Percentiles rank a stretch among this genome's conserved stretches.
Conservation (phyloP, 2,888 invertebrate species). For the Phaedon cochleariae region DNA sequence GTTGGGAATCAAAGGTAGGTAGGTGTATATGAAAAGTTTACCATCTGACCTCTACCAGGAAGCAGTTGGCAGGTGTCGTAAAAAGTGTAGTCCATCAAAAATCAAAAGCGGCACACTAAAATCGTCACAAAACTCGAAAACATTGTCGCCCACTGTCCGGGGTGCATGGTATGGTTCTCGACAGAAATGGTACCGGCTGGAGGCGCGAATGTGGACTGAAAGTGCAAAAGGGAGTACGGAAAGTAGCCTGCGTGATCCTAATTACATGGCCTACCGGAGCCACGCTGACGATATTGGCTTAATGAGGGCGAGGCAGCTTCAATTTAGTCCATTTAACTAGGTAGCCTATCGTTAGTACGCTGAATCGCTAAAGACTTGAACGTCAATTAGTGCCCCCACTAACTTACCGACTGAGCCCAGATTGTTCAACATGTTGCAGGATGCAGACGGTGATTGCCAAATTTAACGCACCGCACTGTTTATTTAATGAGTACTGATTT, state of each 20-base stretch:
- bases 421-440: slow-evolving; percentile 60
- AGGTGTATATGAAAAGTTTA: background rate
- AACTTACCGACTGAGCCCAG: slow-evolving; percentile 62
- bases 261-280: slow-evolving; percentile 62
- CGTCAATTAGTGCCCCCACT: slow-evolving; percentile 62
- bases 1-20: no score
- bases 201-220: slow-evolving; percentile 48
- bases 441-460: slow-evolving; percentile 30
- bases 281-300: slow-evolving; percentile 60
- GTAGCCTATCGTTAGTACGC: slow-evolving; percentile 63
- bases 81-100: no score
- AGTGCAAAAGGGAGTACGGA: slow-evolving; percentile 50
- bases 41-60: background rate
- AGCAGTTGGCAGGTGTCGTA: no score
- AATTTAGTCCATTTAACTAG: slow-evolving; percentile 64
- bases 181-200: slow-evolving; percentile 22
- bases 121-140: background rate
- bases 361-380: slow-evolving; percentile 63
- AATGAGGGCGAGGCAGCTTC: slow-evolving; percentile 63
- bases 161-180: background rate
- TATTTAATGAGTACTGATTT: slow-evolving; percentile 65
- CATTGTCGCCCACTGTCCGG: background rate
- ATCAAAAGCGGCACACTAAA: no score
- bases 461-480: slow-evolving; percentile 62
- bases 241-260: slow-evolving; percentile 52